Base-by-base conservation (phyloP, 1,140 invertebrate genomes). In the Heliconius melpomene region DNA sequence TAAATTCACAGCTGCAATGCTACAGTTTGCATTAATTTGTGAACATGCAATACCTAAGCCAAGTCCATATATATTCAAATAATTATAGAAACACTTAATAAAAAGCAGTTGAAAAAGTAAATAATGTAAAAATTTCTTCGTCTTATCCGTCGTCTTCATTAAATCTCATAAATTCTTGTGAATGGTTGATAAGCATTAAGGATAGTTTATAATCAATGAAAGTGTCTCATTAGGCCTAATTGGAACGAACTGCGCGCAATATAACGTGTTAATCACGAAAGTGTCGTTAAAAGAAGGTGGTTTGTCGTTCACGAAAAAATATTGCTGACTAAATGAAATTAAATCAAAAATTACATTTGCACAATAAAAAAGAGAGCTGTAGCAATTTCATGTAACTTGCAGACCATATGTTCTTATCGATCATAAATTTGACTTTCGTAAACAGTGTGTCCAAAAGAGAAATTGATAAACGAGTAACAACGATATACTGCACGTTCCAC, bases 401-500 rank as follows among this genome's bases (percentile, higher is more conserved):
- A 60, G n/a, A 23, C 20, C 57, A 60, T 26, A 60, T 60, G 57
- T 60, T 26, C 9, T 8, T 60, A 60, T 60, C 57, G 57, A 60
- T 60, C 57, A 66, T 16, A 66, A 66, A 36, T 38, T 72, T 23
- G 50, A n/a, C 32, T 72, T 66, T 66, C 26, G 26, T 66, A 66
- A 66, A 66, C 26, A 66, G 13, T 66, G 60, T 29, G 11, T 26
- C 11, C 26, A 66, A 66, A 13, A 29, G 60, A 66, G 60, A 66
- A 66, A 66, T 29, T 66, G 60, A 66, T 66, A 66, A 66, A 66
- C n/a, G 60, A 66, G 29, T 60, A 20, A 23, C 23, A 7, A 52
- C 29, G 38, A 16, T 38, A 36, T 26, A 83, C 78, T 83, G 75
- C 76, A 84, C 79, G 82, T 80, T 83, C 81, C 77, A 81, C 60